These are phyloP conservation scores for Galbula dea DNA, from an alignment of 2,113 vertebrate species.

Conservation along the genomic window DNA sequence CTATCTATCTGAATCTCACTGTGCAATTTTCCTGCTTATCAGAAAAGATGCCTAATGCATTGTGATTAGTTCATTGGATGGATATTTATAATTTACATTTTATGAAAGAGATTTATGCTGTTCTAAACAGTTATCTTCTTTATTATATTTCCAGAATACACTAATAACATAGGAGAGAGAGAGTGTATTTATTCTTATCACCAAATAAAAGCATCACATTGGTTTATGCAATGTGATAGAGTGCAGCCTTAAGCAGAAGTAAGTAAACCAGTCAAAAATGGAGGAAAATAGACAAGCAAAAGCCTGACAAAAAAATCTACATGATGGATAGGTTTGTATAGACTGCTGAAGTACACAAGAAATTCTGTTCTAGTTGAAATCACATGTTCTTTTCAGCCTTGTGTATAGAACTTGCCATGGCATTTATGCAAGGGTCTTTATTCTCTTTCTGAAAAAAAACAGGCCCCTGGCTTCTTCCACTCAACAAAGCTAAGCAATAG, in stretches of 20 bases:
- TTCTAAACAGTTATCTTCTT: slow-evolving; percentile 3
- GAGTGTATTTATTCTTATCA: neutral
- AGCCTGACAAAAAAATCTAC: neutral
- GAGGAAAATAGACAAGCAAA: neutral
- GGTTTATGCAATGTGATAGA: neutral
- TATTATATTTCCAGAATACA: slow-evolving; percentile 14
- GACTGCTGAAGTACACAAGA: neutral
- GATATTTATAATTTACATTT: slow-evolving; percentile 39
- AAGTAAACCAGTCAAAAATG: neutral
- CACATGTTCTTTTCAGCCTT: neutral
- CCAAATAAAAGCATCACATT: neutral
- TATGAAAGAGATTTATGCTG: neutral
- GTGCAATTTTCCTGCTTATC: slow-evolving; percentile 17
- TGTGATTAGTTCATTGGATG: slow-evolving; percentile 10
- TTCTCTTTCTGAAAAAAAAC: neutral
- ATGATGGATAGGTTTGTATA: neutral
- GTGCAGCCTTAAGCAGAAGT: neutral
- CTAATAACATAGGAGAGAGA: neutral
- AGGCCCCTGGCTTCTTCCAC: neutral
- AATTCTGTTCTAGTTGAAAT: neutral
- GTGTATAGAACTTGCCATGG: neutral
- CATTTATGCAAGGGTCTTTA: neutral
- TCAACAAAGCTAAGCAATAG: neutral
- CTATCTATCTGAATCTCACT: slow-evolving; percentile 1
- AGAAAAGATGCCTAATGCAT: neutral